A percentile compares a stretch with the other conserved stretches of the same genome.
phyloP scores from a whole-genome alignment of 2,797 vertebrate genomes.

The Pantherophis alleghaniensis region DNA sequence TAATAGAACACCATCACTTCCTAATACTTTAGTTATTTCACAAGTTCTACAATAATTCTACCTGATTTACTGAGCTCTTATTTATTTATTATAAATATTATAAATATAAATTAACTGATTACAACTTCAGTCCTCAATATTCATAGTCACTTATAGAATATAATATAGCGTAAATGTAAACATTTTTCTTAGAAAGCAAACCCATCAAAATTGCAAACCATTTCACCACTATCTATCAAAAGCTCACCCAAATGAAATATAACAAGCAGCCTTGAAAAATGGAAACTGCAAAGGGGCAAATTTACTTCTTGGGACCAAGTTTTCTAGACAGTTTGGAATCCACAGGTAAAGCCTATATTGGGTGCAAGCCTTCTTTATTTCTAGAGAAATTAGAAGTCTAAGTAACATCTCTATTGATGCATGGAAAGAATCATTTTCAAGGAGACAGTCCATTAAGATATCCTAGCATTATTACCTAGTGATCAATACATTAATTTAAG shows the following conservation, averaged over 20 bases:
- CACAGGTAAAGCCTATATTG: background rate
- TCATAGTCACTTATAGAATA: background rate
- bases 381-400: background rate
- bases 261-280: background rate
- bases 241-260: background rate
- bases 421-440: background rate
- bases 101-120: background rate
- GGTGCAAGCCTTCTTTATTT: background rate
- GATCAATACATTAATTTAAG: background rate
- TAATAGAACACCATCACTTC: background rate
- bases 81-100: background rate
- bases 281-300: background rate
- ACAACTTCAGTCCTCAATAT: background rate
- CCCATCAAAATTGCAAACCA: background rate
- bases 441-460: background rate
- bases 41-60: background rate
- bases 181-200: background rate
- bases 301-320: background rate
- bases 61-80: background rate
- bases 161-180: background rate
- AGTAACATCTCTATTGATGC: background rate
- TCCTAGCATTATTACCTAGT: background rate
- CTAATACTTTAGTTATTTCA: background rate
- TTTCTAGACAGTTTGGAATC: background rate
- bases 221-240: background rate